These are phyloP conservation scores for Ciconia nigra DNA, from an alignment of 2,797 vertebrate species.

Conservation along the genomic window DNA sequence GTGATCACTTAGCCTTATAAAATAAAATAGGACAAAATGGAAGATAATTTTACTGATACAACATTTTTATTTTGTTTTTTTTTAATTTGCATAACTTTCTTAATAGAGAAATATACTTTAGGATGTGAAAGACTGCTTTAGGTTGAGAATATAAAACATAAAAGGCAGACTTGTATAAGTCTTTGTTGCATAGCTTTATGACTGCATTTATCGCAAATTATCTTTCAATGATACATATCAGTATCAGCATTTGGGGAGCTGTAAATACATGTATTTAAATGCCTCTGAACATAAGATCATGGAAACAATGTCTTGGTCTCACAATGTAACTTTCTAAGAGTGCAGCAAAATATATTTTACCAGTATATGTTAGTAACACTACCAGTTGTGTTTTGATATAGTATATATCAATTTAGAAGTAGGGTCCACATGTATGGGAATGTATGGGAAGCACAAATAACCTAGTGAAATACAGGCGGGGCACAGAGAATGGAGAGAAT, in stretches of 20 bases:
- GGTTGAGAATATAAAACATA: background rate
- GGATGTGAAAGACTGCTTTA: background rate
- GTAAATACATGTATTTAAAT: background rate
- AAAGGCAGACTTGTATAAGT: background rate
- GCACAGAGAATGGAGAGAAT: background rate
- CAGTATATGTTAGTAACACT: background rate
- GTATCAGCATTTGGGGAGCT: background rate
- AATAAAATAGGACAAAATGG: background rate
- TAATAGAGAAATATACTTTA: background rate
- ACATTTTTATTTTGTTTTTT: background rate
- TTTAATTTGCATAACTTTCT: background rate
- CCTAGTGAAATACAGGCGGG: background rate
- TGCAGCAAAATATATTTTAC: background rate
- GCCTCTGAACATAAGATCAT: background rate
- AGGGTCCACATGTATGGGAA: fast-evolving
- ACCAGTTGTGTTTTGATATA: background rate
- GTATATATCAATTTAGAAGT: background rate
- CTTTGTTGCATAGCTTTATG: background rate
- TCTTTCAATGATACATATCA: background rate
- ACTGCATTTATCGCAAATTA: background rate
- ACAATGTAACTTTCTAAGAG: background rate
- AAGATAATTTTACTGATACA: background rate
- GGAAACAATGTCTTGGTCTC: background rate
- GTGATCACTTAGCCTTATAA: background rate
- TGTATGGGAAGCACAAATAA: background rate